Percentiles rank a stretch among this genome's conserved stretches.
phyloP scores from a whole-genome alignment of 2,888 invertebrate genomes.

The Pandemis cinnamomeana region DNA sequence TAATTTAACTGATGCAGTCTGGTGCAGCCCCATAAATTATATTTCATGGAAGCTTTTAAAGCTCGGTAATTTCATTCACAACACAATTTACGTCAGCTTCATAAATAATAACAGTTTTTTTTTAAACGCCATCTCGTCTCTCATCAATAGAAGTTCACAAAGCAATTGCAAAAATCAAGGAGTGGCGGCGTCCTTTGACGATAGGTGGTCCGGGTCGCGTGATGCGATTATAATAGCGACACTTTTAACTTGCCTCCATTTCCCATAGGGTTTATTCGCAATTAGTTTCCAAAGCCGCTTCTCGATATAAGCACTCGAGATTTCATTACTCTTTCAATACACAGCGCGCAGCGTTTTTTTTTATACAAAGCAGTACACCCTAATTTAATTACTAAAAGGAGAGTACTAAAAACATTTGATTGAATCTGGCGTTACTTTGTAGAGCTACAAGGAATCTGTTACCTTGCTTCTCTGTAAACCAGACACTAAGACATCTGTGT shows the following conservation, averaged over 20 bases:
- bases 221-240: conserved; percentile 83
- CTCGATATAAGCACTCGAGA: conserved; percentile 53
- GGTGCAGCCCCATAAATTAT: conserved; percentile 22
- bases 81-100: conserved; percentile 33
- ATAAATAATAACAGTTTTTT: conserved; percentile 45
- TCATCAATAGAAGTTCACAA: conserved; percentile 67
- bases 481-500: too few species aligned
- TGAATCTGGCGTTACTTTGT: too few species aligned
- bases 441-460: too few species aligned
- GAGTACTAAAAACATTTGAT: too few species aligned
- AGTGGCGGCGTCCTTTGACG: conserved; percentile 78
- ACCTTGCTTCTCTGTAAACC: too few species aligned
- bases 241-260: conserved; percentile 68
- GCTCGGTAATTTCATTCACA: conserved; percentile 17
- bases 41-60: conserved; percentile 21
- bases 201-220: conserved; percentile 76
- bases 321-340: conserved; percentile 13
- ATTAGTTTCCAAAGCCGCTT: conserved; percentile 55
- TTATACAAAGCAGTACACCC: not conserved
- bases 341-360: not conserved
- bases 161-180: conserved; percentile 78
- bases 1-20: conserved; percentile 23
- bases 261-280: conserved; percentile 57
- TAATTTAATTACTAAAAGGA: too few species aligned
- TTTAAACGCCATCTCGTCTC: conserved; percentile 56